Percentiles rank a stretch among this genome's conserved stretches.
These are phyloP conservation scores for Hylyphantes graminicola DNA, from an alignment of 1,140 invertebrate species.

Conservation along the genomic window DNA sequence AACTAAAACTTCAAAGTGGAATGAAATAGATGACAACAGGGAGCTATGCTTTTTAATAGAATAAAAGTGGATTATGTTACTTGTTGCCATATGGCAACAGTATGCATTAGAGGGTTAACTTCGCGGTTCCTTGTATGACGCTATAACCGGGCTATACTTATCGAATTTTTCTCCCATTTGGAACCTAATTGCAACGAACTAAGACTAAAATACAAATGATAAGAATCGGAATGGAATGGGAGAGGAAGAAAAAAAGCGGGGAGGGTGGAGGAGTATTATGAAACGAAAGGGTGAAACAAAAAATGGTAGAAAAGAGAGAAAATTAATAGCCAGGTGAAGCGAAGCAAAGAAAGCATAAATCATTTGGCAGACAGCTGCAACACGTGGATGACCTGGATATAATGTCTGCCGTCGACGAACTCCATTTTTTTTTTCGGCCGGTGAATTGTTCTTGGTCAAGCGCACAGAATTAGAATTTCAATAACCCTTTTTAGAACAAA, in stretches of 20 bases:
- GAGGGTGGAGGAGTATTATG: neutral
- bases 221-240: neutral
- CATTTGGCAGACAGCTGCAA: slow-evolving; percentile 35
- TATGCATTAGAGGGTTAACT: too few relatives aligned
- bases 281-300: neutral
- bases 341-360: slow-evolving; percentile 35
- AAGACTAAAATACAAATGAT: too few relatives aligned
- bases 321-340: neutral
- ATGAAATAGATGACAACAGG: too few relatives aligned
- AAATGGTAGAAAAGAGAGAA: neutral
- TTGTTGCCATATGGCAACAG: too few relatives aligned
- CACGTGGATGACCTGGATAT: slow-evolving; percentile 58
- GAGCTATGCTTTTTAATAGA: too few relatives aligned
- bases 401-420: neutral
- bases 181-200: too few relatives aligned
- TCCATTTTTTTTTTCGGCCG: neutral
- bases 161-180: too few relatives aligned
- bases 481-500: too few relatives aligned
- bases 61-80: too few relatives aligned
- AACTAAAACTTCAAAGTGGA: too few relatives aligned
- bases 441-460: slow-evolving; percentile 41
- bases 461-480: neutral
- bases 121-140: too few relatives aligned
- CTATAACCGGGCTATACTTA: too few relatives aligned
- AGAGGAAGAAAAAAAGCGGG: slow-evolving; percentile 2